These are phyloP conservation scores for Andrena minutula DNA, from an alignment of 2,888 invertebrate species.

Conservation along the genomic window DNA sequence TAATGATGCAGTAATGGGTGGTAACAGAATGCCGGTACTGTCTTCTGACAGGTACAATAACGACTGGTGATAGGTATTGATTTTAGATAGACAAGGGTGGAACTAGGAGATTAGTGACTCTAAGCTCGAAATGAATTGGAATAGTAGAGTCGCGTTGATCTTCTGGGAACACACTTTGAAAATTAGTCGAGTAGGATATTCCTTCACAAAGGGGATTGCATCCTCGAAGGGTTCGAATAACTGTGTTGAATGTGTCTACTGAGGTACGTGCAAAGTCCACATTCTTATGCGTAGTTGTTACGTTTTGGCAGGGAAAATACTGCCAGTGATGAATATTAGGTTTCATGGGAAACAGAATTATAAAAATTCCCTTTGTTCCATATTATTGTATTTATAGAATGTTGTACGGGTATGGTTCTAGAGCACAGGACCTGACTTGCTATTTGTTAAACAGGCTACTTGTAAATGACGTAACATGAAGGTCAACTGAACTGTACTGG, in stretches of 20 bases:
- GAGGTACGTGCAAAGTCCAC: not conserved
- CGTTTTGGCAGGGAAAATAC: not conserved
- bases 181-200: no score
- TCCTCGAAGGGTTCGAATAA: not conserved
- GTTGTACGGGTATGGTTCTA: not conserved
- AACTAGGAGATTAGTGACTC: no score
- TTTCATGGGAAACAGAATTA: not conserved
- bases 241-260: not conserved
- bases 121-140: no score
- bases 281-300: not conserved
- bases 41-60: no score
- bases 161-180: no score
- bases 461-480: not conserved
- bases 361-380: not conserved
- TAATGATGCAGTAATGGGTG: not conserved
- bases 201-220: no score
- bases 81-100: no score
- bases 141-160: no score
- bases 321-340: not conserved
- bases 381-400: not conserved
- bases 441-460: conserved; percentile 2
- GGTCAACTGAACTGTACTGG: not conserved
- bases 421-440: not conserved
- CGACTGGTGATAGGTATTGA: no score
- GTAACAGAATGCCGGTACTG: no score